phyloP scores from a whole-genome alignment of 1,140 invertebrate species.

The Bombus waltoni region DNA sequence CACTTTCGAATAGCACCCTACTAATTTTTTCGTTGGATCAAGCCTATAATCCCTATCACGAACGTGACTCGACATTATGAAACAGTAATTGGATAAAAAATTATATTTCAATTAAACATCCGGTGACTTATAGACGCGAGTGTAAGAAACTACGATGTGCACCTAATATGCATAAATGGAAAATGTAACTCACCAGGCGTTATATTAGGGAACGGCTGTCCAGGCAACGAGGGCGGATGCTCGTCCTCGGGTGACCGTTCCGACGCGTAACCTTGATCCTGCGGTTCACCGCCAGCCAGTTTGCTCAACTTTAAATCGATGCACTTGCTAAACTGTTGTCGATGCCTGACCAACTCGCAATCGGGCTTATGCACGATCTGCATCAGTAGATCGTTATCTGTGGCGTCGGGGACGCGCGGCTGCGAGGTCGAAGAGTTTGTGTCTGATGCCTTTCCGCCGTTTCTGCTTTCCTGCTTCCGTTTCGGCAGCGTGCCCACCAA shows the following conservation, averaged over 20 bases:
- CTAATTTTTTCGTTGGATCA: too few species aligned
- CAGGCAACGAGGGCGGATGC: conserved; percentile 86
- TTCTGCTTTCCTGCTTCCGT: conserved; percentile 68
- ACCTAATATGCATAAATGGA: not conserved
- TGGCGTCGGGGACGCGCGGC: conserved; percentile 70
- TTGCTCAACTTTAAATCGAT: conserved; percentile 76
- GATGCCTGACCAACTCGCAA: conserved; percentile 76
- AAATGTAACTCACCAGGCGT: conserved; percentile 72
- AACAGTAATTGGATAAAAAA: not conserved
- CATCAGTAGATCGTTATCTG: conserved; percentile 68
- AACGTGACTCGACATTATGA: too few species aligned
- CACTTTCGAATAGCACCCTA: too few species aligned
- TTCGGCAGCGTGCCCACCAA: conserved; percentile 76
- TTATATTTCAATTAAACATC: not conserved
- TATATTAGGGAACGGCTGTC: conserved; percentile 73
- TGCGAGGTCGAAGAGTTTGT: conserved; percentile 58
- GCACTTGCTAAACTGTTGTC: conserved; percentile 63
- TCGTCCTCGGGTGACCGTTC: conserved; percentile 91
- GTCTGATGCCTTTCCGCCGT: conserved; percentile 24
- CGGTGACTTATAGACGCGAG: not conserved
- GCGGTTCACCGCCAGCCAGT: conserved; percentile 83
- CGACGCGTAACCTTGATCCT: conserved; percentile 90
- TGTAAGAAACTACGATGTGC: not conserved
- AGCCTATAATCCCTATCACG: too few species aligned
- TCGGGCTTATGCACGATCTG: conserved; percentile 77